Conservation (phyloP, 2,888 invertebrate species). For the Agrotis puta region DNA sequence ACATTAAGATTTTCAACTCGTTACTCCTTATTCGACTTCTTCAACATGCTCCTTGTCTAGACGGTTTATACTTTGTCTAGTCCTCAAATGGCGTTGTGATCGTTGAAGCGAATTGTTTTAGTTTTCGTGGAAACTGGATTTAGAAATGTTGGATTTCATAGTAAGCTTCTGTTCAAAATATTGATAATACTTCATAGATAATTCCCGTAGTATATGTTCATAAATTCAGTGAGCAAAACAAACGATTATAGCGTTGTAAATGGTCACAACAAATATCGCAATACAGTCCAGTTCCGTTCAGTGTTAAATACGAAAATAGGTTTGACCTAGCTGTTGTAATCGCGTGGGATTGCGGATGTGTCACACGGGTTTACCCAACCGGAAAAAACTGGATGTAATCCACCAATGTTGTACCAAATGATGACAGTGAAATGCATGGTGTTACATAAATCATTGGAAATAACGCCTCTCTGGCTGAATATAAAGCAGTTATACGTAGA, state of each 20-base stretch:
- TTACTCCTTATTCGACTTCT: conserved; percentile 58
- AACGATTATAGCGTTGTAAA: conserved; percentile 63
- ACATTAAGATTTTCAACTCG: conserved; percentile 64
- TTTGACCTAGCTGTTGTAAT: conserved; percentile 81
- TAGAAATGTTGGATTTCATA: not conserved
- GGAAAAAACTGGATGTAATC: conserved; percentile 75
- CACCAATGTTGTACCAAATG: conserved; percentile 60
- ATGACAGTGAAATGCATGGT: conserved; percentile 40
- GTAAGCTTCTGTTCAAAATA: conserved; percentile 14
- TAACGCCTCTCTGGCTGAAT: conserved; percentile 13
- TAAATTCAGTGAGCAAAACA: conserved; percentile 49
- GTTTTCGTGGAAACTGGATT: not conserved
- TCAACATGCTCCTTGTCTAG: conserved; percentile 55
- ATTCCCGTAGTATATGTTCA: conserved; percentile 23
- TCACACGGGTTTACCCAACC: conserved; percentile 82
- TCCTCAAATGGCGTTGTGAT: conserved; percentile 48
- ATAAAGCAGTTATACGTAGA: conserved; percentile 16
- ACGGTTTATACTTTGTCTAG: conserved; percentile 46
- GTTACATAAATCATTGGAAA: conserved; percentile 20
- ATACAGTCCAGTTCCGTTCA: conserved; percentile 72
- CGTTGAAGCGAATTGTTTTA: conserved; percentile 51
- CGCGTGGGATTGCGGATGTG: conserved; percentile 82
- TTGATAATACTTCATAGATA: conserved; percentile 1
- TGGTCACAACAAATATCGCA: conserved; percentile 68
- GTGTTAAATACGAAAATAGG: conserved; percentile 81